These are phyloP conservation scores for Nomada fabriciana DNA, from an alignment of 2,888 invertebrate genomes.

Conservation along the genomic window DNA sequence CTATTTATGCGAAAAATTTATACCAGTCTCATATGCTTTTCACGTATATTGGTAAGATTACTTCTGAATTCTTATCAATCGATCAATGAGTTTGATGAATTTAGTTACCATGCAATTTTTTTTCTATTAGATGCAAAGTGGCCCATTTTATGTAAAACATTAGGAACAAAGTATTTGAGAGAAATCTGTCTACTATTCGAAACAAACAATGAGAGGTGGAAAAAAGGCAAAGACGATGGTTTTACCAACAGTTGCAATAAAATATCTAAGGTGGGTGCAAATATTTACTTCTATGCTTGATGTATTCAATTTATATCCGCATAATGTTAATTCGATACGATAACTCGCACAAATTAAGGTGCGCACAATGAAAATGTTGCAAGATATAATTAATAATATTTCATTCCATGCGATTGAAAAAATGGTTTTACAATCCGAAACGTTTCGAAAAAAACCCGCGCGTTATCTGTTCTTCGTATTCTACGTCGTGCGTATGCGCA, in stretches of 20 bases:
- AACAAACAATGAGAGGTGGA: slow-evolving; percentile 83
- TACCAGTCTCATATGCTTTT: slow-evolving; percentile 89
- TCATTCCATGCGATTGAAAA: not conserved
- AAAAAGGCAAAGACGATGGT: slow-evolving; percentile 82
- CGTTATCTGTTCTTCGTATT: not conserved
- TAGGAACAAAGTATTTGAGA: slow-evolving; percentile 84
- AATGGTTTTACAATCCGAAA: not conserved
- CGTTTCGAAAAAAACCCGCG: slow-evolving; percentile 28
- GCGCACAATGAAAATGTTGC: not conserved
- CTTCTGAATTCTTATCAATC: not conserved
- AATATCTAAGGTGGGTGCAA: slow-evolving; percentile 72
- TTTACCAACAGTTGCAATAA: slow-evolving; percentile 69
- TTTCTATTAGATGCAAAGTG: slow-evolving; percentile 78
- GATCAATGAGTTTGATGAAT: not conserved
- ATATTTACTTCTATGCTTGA: not conserved
- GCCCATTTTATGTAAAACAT: slow-evolving; percentile 78
- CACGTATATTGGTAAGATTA: slow-evolving; percentile 82
- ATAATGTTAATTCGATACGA: no score
- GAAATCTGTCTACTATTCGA: slow-evolving; percentile 85
- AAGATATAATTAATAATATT: not conserved
- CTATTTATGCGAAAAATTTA: slow-evolving; percentile 88
- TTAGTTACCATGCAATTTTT: slow-evolving; percentile 27
- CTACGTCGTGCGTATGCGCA: slow-evolving; percentile 33
- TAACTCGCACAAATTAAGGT: not conserved
- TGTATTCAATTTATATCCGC: not conserved